Evolutionary conservation across 1,140 invertebrate genomes (phyloP).

Genomic region (Pogonomyrmex barbatus): DNA sequence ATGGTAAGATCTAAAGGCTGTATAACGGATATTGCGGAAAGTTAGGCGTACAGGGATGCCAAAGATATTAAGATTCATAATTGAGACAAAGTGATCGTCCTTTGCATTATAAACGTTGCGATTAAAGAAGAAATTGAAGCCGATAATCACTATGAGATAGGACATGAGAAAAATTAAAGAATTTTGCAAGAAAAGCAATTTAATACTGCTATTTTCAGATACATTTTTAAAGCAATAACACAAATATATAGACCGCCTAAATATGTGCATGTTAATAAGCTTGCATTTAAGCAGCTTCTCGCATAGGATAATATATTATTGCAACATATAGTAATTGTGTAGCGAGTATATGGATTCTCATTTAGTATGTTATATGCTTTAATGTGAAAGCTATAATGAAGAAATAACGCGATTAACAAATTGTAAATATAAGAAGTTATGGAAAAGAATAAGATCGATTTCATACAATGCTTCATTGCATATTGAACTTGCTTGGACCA

Average conservation of each 20-base stretch:
- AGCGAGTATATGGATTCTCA: not conserved
- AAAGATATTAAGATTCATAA: slow-evolving; percentile 32
- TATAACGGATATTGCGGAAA: not conserved
- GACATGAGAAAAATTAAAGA: not conserved
- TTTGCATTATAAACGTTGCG: not conserved
- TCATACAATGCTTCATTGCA: not conserved
- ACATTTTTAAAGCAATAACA: not conserved
- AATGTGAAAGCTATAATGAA: not conserved
- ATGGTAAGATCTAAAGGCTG: not conserved
- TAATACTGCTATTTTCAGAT: not conserved
- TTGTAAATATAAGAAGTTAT: not conserved
- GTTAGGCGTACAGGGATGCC: not conserved
- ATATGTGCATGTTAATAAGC: not conserved
- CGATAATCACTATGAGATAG: slow-evolving; percentile 4
- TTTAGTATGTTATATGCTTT: not conserved
- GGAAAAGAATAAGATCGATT: not conserved
- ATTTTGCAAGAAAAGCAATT: not conserved
- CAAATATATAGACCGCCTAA: not conserved
- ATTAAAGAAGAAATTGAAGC: slow-evolving; percentile 17
- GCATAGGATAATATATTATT: not conserved
- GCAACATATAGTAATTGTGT: not conserved
- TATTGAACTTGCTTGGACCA: not conserved
- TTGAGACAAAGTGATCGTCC: not conserved
- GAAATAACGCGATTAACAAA: not conserved
- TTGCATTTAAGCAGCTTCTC: not conserved